Evolutionary conservation across 2,888 invertebrate genomes (phyloP), one percentile per base, ranked within the genome.

Genomic region (Cylindroiulus punctatus): DNA sequence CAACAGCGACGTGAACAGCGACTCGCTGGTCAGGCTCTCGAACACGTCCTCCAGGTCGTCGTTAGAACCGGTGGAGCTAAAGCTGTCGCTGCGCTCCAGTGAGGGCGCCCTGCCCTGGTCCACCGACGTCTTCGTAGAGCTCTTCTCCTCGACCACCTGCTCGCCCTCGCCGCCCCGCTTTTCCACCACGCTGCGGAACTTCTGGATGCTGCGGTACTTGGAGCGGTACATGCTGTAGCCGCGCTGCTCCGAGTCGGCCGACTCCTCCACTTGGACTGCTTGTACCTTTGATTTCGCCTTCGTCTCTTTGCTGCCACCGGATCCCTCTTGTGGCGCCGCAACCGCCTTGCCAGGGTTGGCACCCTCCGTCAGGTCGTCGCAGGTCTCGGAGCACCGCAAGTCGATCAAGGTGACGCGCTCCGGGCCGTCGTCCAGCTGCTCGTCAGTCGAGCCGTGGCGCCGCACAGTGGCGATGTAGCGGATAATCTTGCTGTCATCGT

Each of bases 1-100:
- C 88, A 97, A 91, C 85, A 97, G 92, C 19, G 96, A 96, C 19
- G 96, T 96, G 92, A 97, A 97, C 86, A 97, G 92, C 91, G 96
- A 96, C 92, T 97, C 97, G 0, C 97, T 96, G 1, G 97, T 97
- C 89, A 97, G 93, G 89, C 96, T 94, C 90, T 97, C 97, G 92
- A 97, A 97, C 88, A 96, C 96, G 90, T 97, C 97, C 40, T 88
- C 89, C 76, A 89, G 88, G 81, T 89, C 96, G 90, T 96, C 96
- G 89, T 96, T 95, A 90, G 96, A 97, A 94, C 87, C 97, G 4
- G 87, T 86, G 94, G 97, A 97, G 91, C 96, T 96, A 88, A 96
- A 93, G 88, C 96, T 96, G 91, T 97, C 97, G 52, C 95, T 95
- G 89, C 95, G 94, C 90, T 95, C 94, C 83, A 65, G n/a, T 12